Base-by-base conservation (phyloP, 2,113 vertebrate species). In the Gobiocypris rarus region DNA sequence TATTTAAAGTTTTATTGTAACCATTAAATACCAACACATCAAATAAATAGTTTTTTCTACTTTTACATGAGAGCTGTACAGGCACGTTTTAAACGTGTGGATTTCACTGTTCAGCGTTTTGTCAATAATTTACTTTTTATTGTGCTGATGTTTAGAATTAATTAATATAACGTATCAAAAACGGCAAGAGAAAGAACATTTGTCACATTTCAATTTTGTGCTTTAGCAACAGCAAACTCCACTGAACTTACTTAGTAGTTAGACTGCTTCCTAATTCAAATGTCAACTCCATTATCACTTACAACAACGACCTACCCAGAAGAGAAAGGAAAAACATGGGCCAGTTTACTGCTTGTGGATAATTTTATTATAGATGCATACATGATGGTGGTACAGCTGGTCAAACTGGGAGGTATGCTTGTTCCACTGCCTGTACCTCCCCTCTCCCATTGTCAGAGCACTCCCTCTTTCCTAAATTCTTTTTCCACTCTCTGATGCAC, bases 381-480 rank as follows among this genome's bases (percentile, higher is more conserved):
- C 63, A 82, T 74, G 0, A 87, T 76, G 73, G 26, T 17, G 38
- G n/a, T 43, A 83, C 90, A 86, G 22, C 22, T 31, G 81, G 24
- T 38, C 41, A 48, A 83, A 34, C 9, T 22, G 81, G 87, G 87
- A 89, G 83, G 76, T 82, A 77, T 65, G 56, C 61, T 24, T 73
- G 14, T 78, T 52, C 14, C 50, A 63, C 28, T 79, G 38, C 38
- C 71, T 24, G 77, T 34, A 73, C 90, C 91, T 91, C 90, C 90
- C 78, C 85, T 85, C 41, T 85, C 89, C 89, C 88, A 91, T 88
- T 91, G 93, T 94, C 93, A 94, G 91, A 93, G 92, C 84, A 92
- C 91, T 84, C 90, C 92, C 65, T 93, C 93, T 24, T 87, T 84
- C 6, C 78, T 89, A 6, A 87, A 85, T 14, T 89, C 91, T 10